Evolutionary conservation across 1,140 invertebrate genomes (phyloP).

Genomic region (Steinernema feltiae): DNA sequence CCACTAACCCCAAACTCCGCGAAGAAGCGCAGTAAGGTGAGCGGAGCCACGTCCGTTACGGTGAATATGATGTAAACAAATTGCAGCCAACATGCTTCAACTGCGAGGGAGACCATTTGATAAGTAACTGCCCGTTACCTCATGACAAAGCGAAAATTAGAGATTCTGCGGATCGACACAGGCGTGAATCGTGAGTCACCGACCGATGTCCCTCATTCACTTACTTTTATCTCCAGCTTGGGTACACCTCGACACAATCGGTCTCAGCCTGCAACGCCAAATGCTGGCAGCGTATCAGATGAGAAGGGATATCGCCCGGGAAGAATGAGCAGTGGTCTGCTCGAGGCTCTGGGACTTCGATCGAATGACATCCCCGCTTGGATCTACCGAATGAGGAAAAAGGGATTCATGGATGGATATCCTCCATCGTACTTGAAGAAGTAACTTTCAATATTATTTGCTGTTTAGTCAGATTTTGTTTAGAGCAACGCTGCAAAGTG

Average conservation of each 20-base stretch:
- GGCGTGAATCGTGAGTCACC: slow-evolving; percentile 18
- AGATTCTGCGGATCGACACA: slow-evolving; percentile 1
- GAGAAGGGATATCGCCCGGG: slow-evolving; percentile 28
- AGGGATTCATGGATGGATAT: slow-evolving; percentile 36
- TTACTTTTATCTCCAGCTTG: neutral
- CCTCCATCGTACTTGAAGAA: slow-evolving; percentile 37
- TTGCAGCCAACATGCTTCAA: slow-evolving; percentile 29
- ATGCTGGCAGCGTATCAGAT: too few species aligned
- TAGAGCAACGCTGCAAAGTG: slow-evolving; percentile 11
- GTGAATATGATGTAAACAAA: too few species aligned
- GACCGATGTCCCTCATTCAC: slow-evolving; percentile 6
- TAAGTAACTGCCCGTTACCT: slow-evolving; percentile 24
- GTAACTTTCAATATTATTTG: slow-evolving; percentile 5
- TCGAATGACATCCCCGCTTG: slow-evolving; percentile 35
- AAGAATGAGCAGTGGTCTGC: slow-evolving; percentile 9
- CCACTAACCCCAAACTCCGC: neutral
- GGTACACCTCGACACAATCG: slow-evolving; percentile 7
- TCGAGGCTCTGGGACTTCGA: slow-evolving; percentile 22
- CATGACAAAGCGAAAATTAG: slow-evolving; percentile 24
- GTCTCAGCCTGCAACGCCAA: too few species aligned
- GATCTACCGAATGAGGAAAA: slow-evolving; percentile 33
- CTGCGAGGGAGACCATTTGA: slow-evolving; percentile 29
- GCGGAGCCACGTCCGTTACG: too few species aligned
- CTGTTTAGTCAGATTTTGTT: neutral
- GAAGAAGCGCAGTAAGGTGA: neutral